Conservation (phyloP, 2,888 invertebrate species). For the Helleia helle region DNA sequence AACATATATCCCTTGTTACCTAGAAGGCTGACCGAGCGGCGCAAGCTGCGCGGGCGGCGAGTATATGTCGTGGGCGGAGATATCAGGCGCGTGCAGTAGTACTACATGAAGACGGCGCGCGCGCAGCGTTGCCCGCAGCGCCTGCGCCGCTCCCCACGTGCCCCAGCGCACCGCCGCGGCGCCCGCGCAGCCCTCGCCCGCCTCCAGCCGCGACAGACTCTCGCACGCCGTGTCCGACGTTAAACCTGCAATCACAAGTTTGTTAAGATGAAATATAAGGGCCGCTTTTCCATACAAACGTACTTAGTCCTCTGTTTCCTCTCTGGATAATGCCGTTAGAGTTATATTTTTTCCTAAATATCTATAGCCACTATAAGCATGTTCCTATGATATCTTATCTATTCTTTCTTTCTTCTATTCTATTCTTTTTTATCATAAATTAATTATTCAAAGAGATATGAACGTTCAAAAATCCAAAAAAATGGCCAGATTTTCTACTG, state of each 20-base stretch:
- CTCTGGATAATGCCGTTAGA: too few species aligned
- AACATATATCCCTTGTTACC: conserved; percentile 33
- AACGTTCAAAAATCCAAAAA: too few species aligned
- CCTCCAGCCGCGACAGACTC: conserved; percentile 39
- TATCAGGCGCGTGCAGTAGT: conserved; percentile 81
- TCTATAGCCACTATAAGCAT: too few species aligned
- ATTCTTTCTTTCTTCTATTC: too few species aligned
- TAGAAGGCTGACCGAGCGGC: conserved; percentile 54
- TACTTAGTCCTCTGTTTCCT: too few species aligned
- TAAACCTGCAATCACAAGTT: conserved; percentile 34
- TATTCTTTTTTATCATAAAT: too few species aligned
- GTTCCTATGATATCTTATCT: too few species aligned
- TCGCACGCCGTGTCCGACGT: conserved; percentile 66
- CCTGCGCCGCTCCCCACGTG: conserved; percentile 85
- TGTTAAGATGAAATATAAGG: too few species aligned
- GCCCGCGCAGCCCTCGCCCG: conserved; percentile 46
- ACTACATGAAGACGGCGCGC: conserved; percentile 83
- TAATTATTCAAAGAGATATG: too few species aligned
- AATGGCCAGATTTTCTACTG: too few species aligned
- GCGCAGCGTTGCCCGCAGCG: conserved; percentile 79
- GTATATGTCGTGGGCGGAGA: conserved; percentile 78
- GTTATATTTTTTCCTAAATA: too few species aligned
- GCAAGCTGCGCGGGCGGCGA: conserved; percentile 71
- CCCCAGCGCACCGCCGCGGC: conserved; percentile 79
- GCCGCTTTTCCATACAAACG: too few species aligned